Evolutionary conservation across 2,113 vertebrate genomes (phyloP).

Genomic region (Microcebus murinus): DNA sequence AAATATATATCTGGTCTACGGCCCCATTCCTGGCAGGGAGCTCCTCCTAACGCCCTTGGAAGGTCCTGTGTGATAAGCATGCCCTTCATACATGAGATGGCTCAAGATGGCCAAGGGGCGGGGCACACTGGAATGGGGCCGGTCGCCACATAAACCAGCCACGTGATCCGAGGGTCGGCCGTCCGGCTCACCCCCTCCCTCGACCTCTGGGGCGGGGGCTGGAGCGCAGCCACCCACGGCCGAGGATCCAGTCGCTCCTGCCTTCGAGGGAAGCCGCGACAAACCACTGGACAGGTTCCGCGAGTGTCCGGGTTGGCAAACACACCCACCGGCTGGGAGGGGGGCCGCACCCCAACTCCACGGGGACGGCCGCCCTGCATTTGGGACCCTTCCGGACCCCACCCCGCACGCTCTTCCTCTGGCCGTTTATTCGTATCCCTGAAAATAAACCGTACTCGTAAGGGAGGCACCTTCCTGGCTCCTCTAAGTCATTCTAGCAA

Average conservation of each 20-base stretch:
- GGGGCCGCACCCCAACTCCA: background rate
- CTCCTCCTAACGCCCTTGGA: background rate
- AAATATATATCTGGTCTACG: background rate
- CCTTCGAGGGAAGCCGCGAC: background rate
- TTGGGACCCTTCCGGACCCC: background rate
- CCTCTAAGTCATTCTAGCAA: background rate
- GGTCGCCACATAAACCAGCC: background rate
- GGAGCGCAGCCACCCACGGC: background rate
- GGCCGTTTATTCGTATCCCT: background rate
- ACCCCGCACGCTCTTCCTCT: background rate
- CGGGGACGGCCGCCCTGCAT: background rate
- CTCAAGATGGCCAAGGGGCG: background rate
- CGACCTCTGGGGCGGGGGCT: background rate
- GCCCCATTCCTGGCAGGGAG: background rate
- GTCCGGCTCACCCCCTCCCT: background rate
- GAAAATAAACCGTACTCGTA: background rate
- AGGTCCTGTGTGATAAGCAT: background rate
- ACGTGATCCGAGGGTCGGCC: no score
- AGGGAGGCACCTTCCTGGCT: background rate
- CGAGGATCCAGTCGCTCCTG: background rate
- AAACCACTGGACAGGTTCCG: background rate
- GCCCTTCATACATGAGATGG: background rate
- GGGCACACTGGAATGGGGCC: background rate
- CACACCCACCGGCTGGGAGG: fast-evolving
- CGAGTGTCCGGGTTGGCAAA: background rate